Percentiles rank a stretch among this genome's conserved stretches.
phyloP scores from a whole-genome alignment of 2,797 vertebrate species.

The Dipus sagitta region DNA sequence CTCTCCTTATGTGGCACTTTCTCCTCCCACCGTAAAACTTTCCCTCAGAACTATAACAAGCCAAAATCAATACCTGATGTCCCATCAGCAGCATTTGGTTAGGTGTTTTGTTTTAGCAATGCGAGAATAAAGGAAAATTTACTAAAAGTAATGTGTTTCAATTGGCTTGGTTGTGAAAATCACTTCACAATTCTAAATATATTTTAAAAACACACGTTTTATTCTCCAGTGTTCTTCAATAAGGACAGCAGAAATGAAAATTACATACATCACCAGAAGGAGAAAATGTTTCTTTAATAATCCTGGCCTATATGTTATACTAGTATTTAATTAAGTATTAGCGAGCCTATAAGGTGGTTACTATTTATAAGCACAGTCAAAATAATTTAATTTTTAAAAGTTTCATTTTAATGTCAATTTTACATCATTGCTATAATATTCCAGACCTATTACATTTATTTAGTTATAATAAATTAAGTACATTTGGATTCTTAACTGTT shows the following conservation, averaged over 20 bases:
- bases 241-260: neutral
- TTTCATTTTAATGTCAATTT: neutral
- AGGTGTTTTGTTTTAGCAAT: no score
- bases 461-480: neutral
- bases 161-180: neutral
- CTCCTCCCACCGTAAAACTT: no score
- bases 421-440: neutral
- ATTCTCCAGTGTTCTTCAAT: neutral
- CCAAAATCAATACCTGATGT: no score
- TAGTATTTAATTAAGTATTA: neutral
- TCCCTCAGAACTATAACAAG: no score
- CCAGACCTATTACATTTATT: neutral
- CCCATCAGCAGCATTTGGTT: no score
- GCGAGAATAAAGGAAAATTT: no score
- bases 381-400: conserved; percentile 13
- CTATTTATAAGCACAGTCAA: neutral
- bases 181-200: neutral
- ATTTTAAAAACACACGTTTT: neutral
- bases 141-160: neutral
- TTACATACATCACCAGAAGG: neutral
- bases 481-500: neutral
- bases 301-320: no score
- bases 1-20: no score
- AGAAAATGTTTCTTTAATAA: neutral
- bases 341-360: neutral